Conservation (phyloP, 2,113 vertebrate species). For the Anguilla rostrata region DNA sequence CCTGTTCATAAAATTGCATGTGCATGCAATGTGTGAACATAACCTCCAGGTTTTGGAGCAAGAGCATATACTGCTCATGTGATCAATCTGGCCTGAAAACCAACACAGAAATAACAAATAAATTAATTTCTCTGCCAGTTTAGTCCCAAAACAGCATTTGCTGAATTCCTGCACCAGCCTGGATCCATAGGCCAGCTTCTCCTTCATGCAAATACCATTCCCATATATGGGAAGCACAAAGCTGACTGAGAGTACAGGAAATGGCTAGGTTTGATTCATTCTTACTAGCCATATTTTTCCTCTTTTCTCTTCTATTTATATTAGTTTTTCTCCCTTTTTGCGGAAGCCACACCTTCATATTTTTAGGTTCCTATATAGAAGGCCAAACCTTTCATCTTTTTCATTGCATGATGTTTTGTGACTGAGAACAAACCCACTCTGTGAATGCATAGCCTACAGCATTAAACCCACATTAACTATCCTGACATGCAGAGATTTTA, state of each 20-base stretch:
- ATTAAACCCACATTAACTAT: not conserved
- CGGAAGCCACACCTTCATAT: conserved; percentile 13
- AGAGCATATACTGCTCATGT: not conserved
- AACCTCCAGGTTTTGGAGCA: not conserved
- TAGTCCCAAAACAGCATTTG: conserved; percentile 28
- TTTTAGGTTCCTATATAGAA: not conserved
- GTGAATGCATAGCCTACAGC: not conserved
- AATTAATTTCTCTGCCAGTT: not conserved
- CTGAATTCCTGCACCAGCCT: conserved; percentile 61
- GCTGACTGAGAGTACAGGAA: conserved; percentile 66
- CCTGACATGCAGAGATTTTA: not conserved
- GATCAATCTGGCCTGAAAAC: not conserved
- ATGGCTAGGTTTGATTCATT: conserved; percentile 75
- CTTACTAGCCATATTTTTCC: conserved; percentile 66
- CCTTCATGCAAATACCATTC: conserved; percentile 76
- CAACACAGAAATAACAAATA: not conserved
- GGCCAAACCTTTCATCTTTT: not conserved
- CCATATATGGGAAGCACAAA: conserved; percentile 72
- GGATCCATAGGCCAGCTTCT: conserved; percentile 63
- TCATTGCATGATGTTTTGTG: not conserved
- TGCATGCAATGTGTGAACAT: not conserved
- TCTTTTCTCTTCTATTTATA: conserved; percentile 41
- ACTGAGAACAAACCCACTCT: not conserved
- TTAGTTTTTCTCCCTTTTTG: conserved; percentile 47
- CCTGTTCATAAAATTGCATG: not conserved